Conservation (phyloP, 2,888 invertebrate species). For the Papilio gigon region DNA sequence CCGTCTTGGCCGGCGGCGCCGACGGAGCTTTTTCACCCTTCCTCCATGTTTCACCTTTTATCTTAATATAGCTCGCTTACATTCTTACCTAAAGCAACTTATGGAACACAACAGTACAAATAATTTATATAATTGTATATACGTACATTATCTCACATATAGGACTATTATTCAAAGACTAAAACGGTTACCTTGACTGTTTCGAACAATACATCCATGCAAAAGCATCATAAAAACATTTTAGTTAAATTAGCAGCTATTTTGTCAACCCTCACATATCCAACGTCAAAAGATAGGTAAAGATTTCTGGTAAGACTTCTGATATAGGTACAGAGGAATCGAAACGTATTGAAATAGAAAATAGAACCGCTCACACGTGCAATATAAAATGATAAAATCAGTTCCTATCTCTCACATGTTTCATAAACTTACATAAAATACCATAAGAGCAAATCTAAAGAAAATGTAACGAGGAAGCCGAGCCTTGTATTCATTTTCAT, state of each 20-base stretch:
- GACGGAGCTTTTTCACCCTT: slow-evolving; percentile 59
- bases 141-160: not conserved
- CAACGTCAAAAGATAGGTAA: not conserved
- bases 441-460: slow-evolving; percentile 51
- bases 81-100: slow-evolving; percentile 22
- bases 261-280: too few relatives aligned
- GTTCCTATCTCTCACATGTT: slow-evolving; percentile 45
- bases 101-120: not conserved
- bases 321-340: not conserved
- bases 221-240: too few relatives aligned
- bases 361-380: slow-evolving; percentile 1
- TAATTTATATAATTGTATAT: not conserved
- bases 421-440: slow-evolving; percentile 48
- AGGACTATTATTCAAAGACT: not conserved
- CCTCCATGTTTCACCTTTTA: slow-evolving; percentile 49
- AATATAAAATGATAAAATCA: slow-evolving; percentile 28
- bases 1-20: slow-evolving; percentile 61
- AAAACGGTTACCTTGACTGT: too few relatives aligned
- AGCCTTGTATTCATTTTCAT: slow-evolving; percentile 63
- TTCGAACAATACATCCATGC: too few relatives aligned
- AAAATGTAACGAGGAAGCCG: slow-evolving; percentile 61
- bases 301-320: not conserved
- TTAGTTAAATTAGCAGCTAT: too few relatives aligned
- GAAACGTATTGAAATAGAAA: slow-evolving; percentile 35
- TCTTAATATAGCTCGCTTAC: slow-evolving; percentile 47